Evolutionary conservation across 2,797 vertebrate species (phyloP).

Genomic region (Parauchenoglanis punctatus): DNA sequence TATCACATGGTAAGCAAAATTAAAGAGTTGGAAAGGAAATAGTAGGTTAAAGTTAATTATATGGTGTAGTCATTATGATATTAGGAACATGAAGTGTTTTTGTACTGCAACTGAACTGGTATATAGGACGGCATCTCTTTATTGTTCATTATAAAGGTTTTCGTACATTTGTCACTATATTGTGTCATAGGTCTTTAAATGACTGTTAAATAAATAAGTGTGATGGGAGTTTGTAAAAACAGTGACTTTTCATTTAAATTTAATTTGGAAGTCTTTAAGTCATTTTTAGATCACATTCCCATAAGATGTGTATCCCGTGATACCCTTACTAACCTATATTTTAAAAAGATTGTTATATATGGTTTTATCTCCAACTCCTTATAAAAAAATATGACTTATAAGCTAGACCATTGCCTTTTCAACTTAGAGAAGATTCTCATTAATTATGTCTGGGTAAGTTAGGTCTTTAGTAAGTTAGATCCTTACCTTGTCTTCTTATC

Average conservation of each 20-base stretch:
- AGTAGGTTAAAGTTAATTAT: neutral
- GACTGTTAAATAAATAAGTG: neutral
- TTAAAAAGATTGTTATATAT: neutral
- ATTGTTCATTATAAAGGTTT: neutral
- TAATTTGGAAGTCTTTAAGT: neutral
- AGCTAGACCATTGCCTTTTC: neutral
- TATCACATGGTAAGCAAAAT: neutral
- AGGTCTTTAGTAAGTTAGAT: neutral
- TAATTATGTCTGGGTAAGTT: neutral
- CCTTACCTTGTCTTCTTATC: slow-evolving; percentile 1
- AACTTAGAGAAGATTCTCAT: neutral
- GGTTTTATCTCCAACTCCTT: neutral
- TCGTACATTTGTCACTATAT: neutral
- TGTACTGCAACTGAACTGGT: neutral
- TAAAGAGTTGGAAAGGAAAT: neutral
- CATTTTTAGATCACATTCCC: neutral
- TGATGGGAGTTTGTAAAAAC: neutral
- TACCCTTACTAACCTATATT: neutral
- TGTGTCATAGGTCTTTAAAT: neutral
- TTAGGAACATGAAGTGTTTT: neutral
- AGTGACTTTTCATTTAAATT: neutral
- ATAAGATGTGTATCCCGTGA: neutral
- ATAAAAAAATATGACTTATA: neutral
- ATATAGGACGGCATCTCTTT: neutral
- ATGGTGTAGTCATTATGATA: neutral